phyloP scores from a whole-genome alignment of 2,113 vertebrate species.

The Thalassoma bifasciatum region DNA sequence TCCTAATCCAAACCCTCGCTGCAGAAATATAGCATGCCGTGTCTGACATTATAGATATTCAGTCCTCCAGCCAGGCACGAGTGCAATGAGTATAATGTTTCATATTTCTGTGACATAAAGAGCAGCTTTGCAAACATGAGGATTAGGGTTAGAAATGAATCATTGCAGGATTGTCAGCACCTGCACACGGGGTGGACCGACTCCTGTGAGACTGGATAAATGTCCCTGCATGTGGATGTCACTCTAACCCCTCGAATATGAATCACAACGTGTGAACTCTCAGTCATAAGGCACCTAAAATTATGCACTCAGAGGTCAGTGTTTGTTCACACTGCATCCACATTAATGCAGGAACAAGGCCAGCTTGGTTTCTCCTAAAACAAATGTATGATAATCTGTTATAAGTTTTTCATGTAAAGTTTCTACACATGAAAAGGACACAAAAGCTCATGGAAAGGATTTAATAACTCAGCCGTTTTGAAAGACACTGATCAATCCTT shows the following conservation, averaged over 20 bases:
- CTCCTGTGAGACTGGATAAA: constrained; percentile 10
- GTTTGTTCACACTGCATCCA: constrained; percentile 12
- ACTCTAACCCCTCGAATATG: constrained; percentile 50
- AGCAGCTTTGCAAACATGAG: constrained; percentile 27
- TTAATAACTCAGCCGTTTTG: constrained; percentile 13
- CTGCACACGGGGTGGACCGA: constrained; percentile 3
- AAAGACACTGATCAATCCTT: constrained; percentile 11
- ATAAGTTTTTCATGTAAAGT: neutral
- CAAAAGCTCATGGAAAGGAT: neutral
- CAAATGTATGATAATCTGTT: neutral
- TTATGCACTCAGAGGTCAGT: constrained; percentile 24
- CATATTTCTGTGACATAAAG: constrained; percentile 41
- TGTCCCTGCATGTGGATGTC: constrained; percentile 14
- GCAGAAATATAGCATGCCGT: constrained; percentile 53
- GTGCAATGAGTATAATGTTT: constrained; percentile 14
- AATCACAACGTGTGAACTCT: constrained; percentile 43
- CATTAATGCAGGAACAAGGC: constrained; percentile 5
- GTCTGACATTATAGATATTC: constrained; percentile 23
- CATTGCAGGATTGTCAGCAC: constrained; percentile 30
- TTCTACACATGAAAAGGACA: neutral
- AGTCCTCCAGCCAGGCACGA: constrained; percentile 27
- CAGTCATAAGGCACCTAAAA: constrained; percentile 31
- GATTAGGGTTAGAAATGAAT: constrained; percentile 46
- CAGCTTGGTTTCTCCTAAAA: neutral
- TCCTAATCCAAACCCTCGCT: constrained; percentile 64